Conservation (phyloP, 2,888 invertebrate genomes). For the Lumbricus terrestris region DNA sequence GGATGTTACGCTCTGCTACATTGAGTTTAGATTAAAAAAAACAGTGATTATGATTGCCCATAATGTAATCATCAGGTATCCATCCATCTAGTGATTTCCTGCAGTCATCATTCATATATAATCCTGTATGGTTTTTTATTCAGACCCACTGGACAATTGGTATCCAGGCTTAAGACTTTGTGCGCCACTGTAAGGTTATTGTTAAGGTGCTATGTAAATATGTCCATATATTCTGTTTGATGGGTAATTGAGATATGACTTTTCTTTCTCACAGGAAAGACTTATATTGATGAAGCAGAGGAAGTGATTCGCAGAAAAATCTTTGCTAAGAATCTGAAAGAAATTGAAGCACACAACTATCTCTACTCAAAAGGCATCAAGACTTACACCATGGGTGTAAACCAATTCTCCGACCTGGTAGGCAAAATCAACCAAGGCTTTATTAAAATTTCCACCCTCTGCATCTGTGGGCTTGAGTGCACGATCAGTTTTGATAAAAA, state of each 20-base stretch:
- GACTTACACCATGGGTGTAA: slow-evolving; percentile 39
- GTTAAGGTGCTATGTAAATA: no score
- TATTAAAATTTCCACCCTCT: background rate
- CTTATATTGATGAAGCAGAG: slow-evolving; percentile 24
- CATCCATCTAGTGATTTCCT: no score
- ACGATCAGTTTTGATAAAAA: background rate
- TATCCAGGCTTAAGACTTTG: background rate
- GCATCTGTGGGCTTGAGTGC: background rate
- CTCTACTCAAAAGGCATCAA: slow-evolving; percentile 33
- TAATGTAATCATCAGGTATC: no score
- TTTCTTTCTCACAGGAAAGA: slow-evolving; percentile 25
- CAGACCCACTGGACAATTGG: no score
- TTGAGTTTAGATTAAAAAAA: no score
- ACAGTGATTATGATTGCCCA: no score
- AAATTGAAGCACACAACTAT: slow-evolving; percentile 39
- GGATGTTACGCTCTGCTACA: background rate
- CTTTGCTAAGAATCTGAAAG: slow-evolving; percentile 31
- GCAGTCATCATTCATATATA: no score
- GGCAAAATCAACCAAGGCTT: slow-evolving; percentile 9
- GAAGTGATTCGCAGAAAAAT: slow-evolving; percentile 25
- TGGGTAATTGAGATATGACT: background rate
- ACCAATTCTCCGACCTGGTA: slow-evolving; percentile 43
- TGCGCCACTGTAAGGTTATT: no score
- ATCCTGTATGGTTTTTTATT: no score
- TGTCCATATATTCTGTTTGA: no score